phyloP scores from a whole-genome alignment of 2,113 vertebrate species.

The Pantherophis guttatus region DNA sequence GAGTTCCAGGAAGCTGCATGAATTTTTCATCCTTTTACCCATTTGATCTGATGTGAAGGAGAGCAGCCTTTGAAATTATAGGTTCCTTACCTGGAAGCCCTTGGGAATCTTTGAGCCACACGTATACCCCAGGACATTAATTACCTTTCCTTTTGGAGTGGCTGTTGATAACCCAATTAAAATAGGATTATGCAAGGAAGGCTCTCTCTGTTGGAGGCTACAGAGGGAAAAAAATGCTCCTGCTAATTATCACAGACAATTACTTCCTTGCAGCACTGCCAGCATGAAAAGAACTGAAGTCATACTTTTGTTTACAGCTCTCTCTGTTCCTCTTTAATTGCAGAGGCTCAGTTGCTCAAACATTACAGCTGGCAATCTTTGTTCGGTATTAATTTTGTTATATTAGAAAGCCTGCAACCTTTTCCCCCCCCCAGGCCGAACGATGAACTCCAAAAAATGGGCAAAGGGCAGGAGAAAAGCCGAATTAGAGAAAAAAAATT shows the following conservation, averaged over 20 bases:
- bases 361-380: background rate
- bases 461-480: background rate
- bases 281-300: background rate
- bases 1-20: background rate
- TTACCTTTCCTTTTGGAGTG: background rate
- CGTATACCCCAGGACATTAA: background rate
- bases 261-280: background rate
- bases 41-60: background rate
- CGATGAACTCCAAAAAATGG: background rate
- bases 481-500: background rate
- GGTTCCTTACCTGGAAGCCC: background rate
- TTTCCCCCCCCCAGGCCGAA: background rate
- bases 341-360: background rate
- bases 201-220: background rate
- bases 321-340: background rate
- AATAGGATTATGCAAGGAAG: conserved; percentile 1
- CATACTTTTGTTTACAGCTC: background rate
- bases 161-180: conserved; percentile 8
- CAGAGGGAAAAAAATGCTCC: background rate
- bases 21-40: background rate
- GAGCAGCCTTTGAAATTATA: background rate
- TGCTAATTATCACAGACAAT: background rate
- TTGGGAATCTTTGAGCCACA: background rate
- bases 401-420: background rate
- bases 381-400: background rate